Evolutionary conservation across 2,888 invertebrate genomes (phyloP), one percentile per base, ranked within the genome.

Genomic region (Stenichneumon culpator): DNA sequence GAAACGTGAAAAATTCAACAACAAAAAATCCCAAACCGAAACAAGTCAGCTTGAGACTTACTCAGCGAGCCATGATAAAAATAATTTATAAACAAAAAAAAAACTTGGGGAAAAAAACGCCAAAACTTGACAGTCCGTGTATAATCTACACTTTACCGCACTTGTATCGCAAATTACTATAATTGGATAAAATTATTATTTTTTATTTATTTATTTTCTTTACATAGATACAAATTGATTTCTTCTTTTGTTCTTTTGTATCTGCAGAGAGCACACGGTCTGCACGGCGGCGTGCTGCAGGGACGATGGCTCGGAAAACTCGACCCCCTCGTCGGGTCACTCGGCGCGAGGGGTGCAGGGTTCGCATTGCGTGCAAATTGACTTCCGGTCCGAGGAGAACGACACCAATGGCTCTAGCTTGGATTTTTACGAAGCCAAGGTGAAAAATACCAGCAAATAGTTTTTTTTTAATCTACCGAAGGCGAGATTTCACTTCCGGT

Each of bases 281-380:
- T 94, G 94, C 83, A 93, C 92, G n/a, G 93, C 93, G 28, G 93
- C 93, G n/a, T 94, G 94, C 81, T 94, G 94, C 83, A 92, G 91
- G 67, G 93, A 94, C 81, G 93, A 94, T 60, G 86, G 90, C 7
- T 94, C 94, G 9, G 93, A 93, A 44, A 92, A 92, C 74, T 94
- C 94, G 7, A 93, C 93, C 44, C 91, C 93, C 7, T 88, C 90
- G 7, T 93, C 93, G 7, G 90, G 90, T n/a, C 92, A 91, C 81
- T 93, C 93, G 1, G 90, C 91, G 6, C 90, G 91, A 47, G 87
- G 89, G 25, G 90, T 89, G 39, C 91, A 89, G n/a, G 88, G 88
- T n/a, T 92, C 90, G 44, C 91, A 91, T 67, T 89, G 86, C 0
- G 88, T 91, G 3, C 93, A 92, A 52, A 89, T 89, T 32, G 93